Percentiles rank a stretch among this genome's conserved stretches.
These are phyloP conservation scores for Otolemur crassicaudatus DNA, from an alignment of 2,797 vertebrate genomes.

Conservation along the genomic window DNA sequence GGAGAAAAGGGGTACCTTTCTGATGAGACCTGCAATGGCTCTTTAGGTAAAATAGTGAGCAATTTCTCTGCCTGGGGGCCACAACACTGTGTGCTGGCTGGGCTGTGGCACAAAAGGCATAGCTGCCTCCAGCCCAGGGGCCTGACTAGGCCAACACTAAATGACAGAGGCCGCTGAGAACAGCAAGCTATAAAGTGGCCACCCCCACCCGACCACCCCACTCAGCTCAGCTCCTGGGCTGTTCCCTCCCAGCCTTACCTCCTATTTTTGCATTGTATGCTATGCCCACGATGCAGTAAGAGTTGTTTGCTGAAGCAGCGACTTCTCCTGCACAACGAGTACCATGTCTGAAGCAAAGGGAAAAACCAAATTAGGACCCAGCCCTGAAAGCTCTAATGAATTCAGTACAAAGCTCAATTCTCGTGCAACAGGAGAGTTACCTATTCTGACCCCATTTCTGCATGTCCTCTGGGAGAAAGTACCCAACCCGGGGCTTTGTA, in stretches of 20 bases:
- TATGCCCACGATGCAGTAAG: constrained; percentile 90
- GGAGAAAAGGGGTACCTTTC: not conserved
- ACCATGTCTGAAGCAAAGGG: constrained; percentile 85
- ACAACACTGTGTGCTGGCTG: not conserved
- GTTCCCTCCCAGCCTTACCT: constrained; percentile 81
- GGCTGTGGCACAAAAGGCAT: no score
- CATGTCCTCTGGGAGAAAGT: not conserved
- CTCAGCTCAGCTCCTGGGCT: not conserved
- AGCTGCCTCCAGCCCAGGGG: not conserved
- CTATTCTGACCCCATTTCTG: not conserved
- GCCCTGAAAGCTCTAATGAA: accelerated
- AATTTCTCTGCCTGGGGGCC: not conserved
- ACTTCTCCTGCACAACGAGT: constrained; percentile 91
- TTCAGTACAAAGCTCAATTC: accelerated
- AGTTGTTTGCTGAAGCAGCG: constrained; percentile 89
- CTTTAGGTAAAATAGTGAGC: not conserved
- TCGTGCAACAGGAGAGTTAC: not conserved
- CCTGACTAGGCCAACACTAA: accelerated
- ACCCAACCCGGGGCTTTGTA: no score
- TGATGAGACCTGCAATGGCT: accelerated
- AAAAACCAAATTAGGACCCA: not conserved
- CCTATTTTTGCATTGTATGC: constrained; percentile 91
- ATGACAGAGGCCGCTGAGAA: not conserved
- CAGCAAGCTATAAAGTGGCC: accelerated
- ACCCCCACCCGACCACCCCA: not conserved